A percentile compares a stretch with the other conserved stretches of the same genome.
Evolutionary conservation across 2,797 vertebrate species (phyloP).

Genomic region (Lateolabrax maculatus): DNA sequence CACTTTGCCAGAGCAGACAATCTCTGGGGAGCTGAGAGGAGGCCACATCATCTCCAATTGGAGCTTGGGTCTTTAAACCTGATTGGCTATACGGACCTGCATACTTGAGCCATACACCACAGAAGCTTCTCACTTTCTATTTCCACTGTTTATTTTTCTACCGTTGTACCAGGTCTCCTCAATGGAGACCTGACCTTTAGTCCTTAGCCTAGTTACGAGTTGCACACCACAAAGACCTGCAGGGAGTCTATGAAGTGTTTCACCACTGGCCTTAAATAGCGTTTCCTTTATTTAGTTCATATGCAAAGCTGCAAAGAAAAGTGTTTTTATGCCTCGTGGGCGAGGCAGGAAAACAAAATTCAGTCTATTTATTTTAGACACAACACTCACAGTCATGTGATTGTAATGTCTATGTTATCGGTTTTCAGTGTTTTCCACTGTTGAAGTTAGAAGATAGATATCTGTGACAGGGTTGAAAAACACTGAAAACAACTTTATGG

Average conservation of each 20-base stretch:
- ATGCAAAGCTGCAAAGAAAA: constrained; percentile 40
- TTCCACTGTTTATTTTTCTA: constrained; percentile 79
- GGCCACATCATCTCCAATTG: constrained; percentile 54
- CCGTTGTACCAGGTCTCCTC: constrained; percentile 59
- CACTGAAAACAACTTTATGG: neutral
- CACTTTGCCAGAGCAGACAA: constrained; percentile 48
- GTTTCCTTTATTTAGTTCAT: constrained; percentile 43
- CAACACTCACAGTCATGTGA: constrained; percentile 9
- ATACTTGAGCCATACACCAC: constrained; percentile 39
- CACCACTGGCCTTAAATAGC: constrained; percentile 52
- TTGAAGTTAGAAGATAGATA: constrained; percentile 2
- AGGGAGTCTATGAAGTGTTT: constrained; percentile 60
- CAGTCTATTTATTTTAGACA: constrained; percentile 11
- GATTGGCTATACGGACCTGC: constrained; percentile 46
- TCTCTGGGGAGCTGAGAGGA: constrained; percentile 57
- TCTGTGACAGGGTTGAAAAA: neutral
- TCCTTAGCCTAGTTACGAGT: constrained; percentile 60
- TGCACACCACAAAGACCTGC: constrained; percentile 57
- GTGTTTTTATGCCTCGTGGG: constrained; percentile 18
- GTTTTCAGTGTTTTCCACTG: neutral
- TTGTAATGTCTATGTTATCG: neutral
- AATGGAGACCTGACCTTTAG: constrained; percentile 76
- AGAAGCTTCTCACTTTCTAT: constrained; percentile 51
- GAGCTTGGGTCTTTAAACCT: constrained; percentile 47
- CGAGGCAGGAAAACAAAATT: constrained; percentile 27